Evolutionary conservation across 1,140 invertebrate genomes (phyloP), one percentile per base, ranked within the genome.

Genomic region (Drosophila athabasca): DNA sequence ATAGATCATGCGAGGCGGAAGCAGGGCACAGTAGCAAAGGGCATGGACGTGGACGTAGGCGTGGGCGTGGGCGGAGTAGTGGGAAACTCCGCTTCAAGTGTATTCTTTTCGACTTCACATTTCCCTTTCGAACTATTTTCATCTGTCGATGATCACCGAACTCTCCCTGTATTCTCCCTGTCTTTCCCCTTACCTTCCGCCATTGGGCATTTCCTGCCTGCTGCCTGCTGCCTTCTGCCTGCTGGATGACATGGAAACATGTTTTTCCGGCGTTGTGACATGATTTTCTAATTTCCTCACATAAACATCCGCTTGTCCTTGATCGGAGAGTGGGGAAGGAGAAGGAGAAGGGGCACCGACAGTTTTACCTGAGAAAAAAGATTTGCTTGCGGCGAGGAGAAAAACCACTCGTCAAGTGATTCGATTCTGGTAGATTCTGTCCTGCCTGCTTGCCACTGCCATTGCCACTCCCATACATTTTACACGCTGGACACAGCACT

Each of bases 271-370:
- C 26, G 55, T 51, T 85, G 81, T 87, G 83, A 85, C 82, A 85
- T 82, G 79, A 87, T 85, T 87, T 82, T 43, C 24, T 57, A 85
- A 73, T 65, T 73, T 73, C 45, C 60, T 71, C 50, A 73, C 74
- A 76, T 62, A 76, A 81, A 81, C 83, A 88, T 87, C 82, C 82
- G 82, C 82, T 82, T 87, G 82, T 88, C 83, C 82, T 85, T 85
- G 82, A 88, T 59, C 41, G 45, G 49, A 45, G 11, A 13, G 29
- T 4, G 11, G n/a, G 3, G 17, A n/a, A n/a, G 6, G 43, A 15
- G 45, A 13, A 19, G n/a, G 15, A 11, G 24, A 17, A 7, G 15
- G 64, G 17, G 22, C 8, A 13, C 64, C 77, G 70, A 65, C 41
- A 65, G 26, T 51, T 72, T 62, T 87, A 87, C 82, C 81, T 85